Evolutionary conservation across 1,140 invertebrate species (phyloP), one percentile per base, ranked within the genome.

Genomic region (Platyscapa corneri): DNA sequence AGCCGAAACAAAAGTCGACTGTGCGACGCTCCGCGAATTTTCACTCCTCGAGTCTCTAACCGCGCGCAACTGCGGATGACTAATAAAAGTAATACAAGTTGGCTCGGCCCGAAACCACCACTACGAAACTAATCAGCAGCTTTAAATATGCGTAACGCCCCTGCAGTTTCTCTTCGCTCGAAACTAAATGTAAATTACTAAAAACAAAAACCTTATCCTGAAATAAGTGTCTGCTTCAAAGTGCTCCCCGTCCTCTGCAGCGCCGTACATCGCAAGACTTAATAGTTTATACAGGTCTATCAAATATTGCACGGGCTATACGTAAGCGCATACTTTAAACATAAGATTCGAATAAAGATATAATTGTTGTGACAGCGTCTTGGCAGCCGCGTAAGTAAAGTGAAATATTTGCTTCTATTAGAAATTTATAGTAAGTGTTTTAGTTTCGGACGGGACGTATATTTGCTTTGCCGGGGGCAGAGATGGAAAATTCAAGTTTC

Each of bases 281-380:
- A 67, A 67, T 14, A 10, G 32, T 34, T 34, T 34, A 23, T 67
- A 16, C 32, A 67, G 16, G 32, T 67, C 16, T 18, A 67, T 67
- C 65, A 34, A 32, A 67, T 67, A 67, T 34, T 12, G 65, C n/a
- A n/a, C n/a, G 34, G 8, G 34, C 27, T 67, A 34, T 34, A 67
- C 14, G n/a, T 65, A 65, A n/a, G n/a, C n/a, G n/a, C n/a, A 8
- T 30, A 30, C 18, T n/a, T 67, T 67, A 30, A 32, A 14, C 32
- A 32, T 67, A 14, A 32, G 16, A 32, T 32, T 67, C 32, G 16
- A 14, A 34, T 32, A 67, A 67, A 67, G 70, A 74, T 42, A 42
- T 74, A 74, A 74, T 74, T 74, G 37, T 74, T 74, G n/a, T 42
- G 70, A n/a, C 70, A 74, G 70, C 27, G 42, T n/a, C 70, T 42